phyloP scores from a whole-genome alignment of 2,113 vertebrate genomes.

The Aptenodytes forsteri region DNA sequence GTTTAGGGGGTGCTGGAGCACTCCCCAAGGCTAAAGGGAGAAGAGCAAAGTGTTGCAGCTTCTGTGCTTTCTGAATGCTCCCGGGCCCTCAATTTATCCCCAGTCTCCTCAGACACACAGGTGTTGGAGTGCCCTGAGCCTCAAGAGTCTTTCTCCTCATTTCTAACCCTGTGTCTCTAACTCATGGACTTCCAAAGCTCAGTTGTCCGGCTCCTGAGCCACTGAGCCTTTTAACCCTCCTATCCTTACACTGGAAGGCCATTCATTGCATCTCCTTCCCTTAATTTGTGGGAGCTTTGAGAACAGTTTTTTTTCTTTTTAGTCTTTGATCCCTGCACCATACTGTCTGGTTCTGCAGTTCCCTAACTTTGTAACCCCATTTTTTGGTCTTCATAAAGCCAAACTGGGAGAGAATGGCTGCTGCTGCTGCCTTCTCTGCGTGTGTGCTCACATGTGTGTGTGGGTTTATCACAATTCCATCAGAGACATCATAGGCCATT shows the following conservation, averaged over 20 bases:
- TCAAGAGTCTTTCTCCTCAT: background rate
- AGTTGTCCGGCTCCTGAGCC: rapidly evolving
- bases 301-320: background rate
- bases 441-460: background rate
- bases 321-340: rapidly evolving
- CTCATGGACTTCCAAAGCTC: background rate
- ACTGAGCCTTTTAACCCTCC: background rate
- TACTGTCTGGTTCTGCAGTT: background rate
- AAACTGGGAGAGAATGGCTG: background rate
- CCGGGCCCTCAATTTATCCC: rapidly evolving
- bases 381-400: background rate
- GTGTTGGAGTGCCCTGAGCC: background rate
- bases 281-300: background rate
- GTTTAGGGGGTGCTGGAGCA: background rate
- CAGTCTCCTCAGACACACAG: rapidly evolving
- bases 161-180: background rate
- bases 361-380: background rate
- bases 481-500: background rate
- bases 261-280: background rate
- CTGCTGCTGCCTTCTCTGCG: background rate
- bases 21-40: background rate
- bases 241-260: background rate
- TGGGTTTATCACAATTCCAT: background rate
- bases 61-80: background rate
- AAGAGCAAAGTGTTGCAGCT: background rate